Evolutionary conservation across 2,888 invertebrate genomes (phyloP).

Genomic region (Smittia sp.): DNA sequence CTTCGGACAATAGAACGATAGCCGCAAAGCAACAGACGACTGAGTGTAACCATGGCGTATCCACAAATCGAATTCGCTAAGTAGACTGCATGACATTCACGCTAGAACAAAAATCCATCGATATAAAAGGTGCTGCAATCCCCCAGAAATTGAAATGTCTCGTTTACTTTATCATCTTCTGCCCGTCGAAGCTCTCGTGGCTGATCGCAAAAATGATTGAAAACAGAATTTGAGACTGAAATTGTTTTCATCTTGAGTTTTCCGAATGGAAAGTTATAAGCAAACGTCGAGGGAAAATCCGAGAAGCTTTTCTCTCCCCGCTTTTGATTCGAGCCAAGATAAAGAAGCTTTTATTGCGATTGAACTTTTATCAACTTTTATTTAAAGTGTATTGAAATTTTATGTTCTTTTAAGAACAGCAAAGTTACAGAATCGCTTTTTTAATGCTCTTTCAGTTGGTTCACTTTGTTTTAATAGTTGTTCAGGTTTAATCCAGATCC

Average conservation of each 20-base stretch:
- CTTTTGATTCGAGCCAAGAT: background rate
- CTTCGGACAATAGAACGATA: too few species aligned
- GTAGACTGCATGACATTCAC: too few species aligned
- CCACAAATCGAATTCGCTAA: too few species aligned
- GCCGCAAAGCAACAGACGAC: too few species aligned
- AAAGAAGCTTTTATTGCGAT: slow-evolving; percentile 32
- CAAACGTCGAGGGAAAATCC: slow-evolving; percentile 5
- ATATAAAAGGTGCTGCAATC: background rate
- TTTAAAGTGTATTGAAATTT: slow-evolving; percentile 31
- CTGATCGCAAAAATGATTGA: slow-evolving; percentile 1
- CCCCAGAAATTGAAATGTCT: background rate
- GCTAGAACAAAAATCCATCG: too few species aligned
- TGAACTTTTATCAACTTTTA: slow-evolving; percentile 34
- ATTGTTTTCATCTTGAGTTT: background rate
- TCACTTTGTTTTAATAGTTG: background rate
- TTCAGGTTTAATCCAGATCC: background rate
- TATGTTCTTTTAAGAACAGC: background rate
- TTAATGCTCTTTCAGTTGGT: background rate
- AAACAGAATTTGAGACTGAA: background rate
- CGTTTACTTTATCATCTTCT: background rate
- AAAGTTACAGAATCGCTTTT: background rate
- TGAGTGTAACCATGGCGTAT: too few species aligned
- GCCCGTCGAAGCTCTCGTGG: background rate
- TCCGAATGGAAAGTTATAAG: background rate
- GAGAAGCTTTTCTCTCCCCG: background rate